A percentile compares a stretch with the other conserved stretches of the same genome.
Conservation (phyloP, 2,797 vertebrate genomes). For the Gymnothorax javanicus region DNA sequence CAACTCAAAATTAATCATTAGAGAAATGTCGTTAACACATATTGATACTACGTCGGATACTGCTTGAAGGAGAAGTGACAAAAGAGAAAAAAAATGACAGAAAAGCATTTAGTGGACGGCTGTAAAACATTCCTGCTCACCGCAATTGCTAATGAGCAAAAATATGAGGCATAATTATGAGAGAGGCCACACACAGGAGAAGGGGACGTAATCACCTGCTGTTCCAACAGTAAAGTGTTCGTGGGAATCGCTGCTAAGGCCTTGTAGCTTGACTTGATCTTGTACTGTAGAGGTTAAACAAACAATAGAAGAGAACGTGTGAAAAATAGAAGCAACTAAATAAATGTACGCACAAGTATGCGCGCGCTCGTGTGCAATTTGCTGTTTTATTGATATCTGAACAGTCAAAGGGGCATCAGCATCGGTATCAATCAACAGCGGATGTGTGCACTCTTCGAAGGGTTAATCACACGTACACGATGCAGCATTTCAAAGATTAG, state of each 20-base stretch:
- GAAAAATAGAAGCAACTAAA: slow-evolving; percentile 21
- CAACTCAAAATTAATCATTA: neutral
- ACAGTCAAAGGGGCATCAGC: neutral
- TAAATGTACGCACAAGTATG: neutral
- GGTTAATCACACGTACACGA: neutral
- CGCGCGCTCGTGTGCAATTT: neutral
- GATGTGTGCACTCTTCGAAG: neutral
- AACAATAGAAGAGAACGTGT: slow-evolving; percentile 41
- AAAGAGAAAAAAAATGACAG: neutral
- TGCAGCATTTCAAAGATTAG: neutral
- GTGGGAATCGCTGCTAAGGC: slow-evolving; percentile 94
- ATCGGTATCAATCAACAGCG: neutral
- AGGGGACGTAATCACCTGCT: slow-evolving; percentile 84
- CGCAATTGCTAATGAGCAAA: neutral
- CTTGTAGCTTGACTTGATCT: slow-evolving; percentile 94
- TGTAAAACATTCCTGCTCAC: neutral
- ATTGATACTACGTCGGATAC: neutral
- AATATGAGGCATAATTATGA: neutral
- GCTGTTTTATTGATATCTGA: neutral
- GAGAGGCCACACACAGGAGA: neutral
- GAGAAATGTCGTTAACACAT: neutral
- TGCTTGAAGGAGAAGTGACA: too few species aligned
- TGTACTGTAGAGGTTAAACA: slow-evolving; percentile 77
- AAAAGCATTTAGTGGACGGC: neutral
- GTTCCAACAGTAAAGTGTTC: slow-evolving; percentile 92